Percentiles rank a stretch among this genome's conserved stretches.
Evolutionary conservation across 2,797 vertebrate genomes (phyloP).

Genomic region (Cossypha dichroa): DNA sequence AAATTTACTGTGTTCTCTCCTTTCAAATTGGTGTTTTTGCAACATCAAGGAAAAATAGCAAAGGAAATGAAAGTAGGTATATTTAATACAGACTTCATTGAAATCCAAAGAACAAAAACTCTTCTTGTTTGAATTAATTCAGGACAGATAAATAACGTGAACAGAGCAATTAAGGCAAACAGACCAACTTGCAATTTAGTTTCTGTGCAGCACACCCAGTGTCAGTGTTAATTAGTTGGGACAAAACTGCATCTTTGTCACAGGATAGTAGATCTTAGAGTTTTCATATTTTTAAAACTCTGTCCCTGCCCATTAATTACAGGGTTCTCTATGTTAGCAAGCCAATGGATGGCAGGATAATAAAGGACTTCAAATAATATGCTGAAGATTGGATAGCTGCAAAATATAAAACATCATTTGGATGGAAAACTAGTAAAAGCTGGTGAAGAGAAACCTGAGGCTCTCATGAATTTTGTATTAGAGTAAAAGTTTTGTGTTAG

Average conservation of each 20-base stretch:
- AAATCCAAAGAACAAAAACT: slow-evolving; percentile 54
- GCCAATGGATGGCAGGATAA: background rate
- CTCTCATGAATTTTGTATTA: background rate
- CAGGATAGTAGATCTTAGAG: background rate
- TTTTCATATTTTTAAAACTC: slow-evolving; percentile 2
- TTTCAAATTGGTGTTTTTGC: slow-evolving; percentile 65
- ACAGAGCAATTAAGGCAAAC: slow-evolving; percentile 53
- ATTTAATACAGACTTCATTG: slow-evolving; percentile 56
- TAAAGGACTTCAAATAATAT: background rate
- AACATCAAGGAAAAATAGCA: slow-evolving; percentile 51
- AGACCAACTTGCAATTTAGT: slow-evolving; percentile 59
- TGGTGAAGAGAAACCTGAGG: background rate
- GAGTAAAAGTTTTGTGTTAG: background rate
- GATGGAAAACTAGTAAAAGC: background rate
- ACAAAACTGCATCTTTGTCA: slow-evolving; percentile 28
- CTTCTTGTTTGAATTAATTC: slow-evolving; percentile 47
- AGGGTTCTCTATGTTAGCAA: background rate
- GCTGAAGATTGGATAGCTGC: background rate
- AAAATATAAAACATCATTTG: background rate
- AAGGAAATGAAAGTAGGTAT: slow-evolving; percentile 54
- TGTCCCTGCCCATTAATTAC: background rate
- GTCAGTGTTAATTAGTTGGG: slow-evolving; percentile 53
- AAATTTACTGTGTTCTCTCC: slow-evolving; percentile 56
- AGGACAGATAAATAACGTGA: slow-evolving; percentile 52
- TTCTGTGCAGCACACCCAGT: background rate